Base-by-base conservation (phyloP, 2,888 invertebrate species). In the Drosophila infuscata region DNA sequence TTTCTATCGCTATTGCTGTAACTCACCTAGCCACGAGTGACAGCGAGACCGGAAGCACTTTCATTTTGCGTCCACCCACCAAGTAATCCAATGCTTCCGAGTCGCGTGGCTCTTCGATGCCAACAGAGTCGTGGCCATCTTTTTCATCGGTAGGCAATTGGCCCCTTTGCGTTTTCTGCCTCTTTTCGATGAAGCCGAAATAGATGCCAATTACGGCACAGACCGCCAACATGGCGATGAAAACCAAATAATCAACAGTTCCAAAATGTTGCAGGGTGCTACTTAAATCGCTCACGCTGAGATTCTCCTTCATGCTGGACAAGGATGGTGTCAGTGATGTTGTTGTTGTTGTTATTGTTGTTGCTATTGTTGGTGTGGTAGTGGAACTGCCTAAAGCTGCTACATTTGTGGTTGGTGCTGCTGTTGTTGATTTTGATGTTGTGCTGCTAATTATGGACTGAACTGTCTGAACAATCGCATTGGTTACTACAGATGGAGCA, bases 161-260 rank as follows among this genome's bases (percentile, higher is more conserved):
- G 52, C 41, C 63, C 49, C 71, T 71, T 58, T 74, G 33, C 36
- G 79, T 70, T 66, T 89, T 89, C 74, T 89, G 79, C 68, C 88
- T 91, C 79, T 96, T 95, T 86, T 96, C 96, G 89, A 95, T 94
- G 87, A 96, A 96, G 5, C 97, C 97, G 93, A 96, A 97, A 92
- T 97, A 97, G 70, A 97, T 93, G 9, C 98, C 98, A 60, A 98
- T 96, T 53, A 94, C 93, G 4, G 97, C 95, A 92, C 97, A 97
- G 52, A 96, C 94, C n/a, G 95, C 93, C 87, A 98, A 93, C 97
- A 97, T 97, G 17, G 95, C 90, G 71, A 95, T 94, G 93, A 97
- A 97, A 81, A 97, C 96, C 8, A 95, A 92, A 93, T 98, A 98
- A 93, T 98, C 98, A 75, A 94, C 94, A 94, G 95, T 94, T 15